These are phyloP conservation scores for Murina feae DNA, from an alignment of 2,113 vertebrate genomes.

Conservation along the genomic window DNA sequence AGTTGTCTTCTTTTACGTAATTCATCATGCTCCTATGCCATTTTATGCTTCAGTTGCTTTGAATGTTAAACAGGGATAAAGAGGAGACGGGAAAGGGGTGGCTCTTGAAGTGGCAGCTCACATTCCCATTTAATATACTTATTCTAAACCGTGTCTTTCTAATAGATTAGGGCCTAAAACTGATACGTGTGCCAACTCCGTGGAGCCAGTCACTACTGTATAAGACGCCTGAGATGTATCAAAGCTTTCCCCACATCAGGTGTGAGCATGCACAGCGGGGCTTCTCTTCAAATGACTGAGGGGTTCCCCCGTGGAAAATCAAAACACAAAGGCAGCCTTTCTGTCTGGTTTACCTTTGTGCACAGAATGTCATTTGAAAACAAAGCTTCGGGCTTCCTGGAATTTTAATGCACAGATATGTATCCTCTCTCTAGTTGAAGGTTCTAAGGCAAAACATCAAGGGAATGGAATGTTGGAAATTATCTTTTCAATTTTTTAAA, in stretches of 20 bases:
- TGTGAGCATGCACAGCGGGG: not conserved
- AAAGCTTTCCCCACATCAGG: not conserved
- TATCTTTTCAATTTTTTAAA: not conserved
- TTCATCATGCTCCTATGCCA: conserved; percentile 61
- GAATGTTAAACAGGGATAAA: conserved; percentile 43
- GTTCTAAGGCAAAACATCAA: not conserved
- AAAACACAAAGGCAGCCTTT: conserved; percentile 24
- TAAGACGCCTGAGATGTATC: not conserved
- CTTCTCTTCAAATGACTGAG: not conserved
- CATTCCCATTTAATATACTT: conserved; percentile 56
- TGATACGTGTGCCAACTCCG: conserved; percentile 21
- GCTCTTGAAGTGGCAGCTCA: conserved; percentile 34
- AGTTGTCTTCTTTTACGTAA: conserved; percentile 68
- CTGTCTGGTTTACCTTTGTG: conserved; percentile 29
- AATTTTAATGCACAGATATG: not conserved
- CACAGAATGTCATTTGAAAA: conserved; percentile 52
- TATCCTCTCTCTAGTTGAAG: conserved; percentile 28
- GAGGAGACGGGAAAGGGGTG: not conserved
- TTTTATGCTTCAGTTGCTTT: conserved; percentile 64
- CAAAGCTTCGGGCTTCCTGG: not conserved
- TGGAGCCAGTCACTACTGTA: not conserved
- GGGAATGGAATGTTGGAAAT: conserved; percentile 4
- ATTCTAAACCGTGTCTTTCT: not conserved
- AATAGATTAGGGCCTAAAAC: conserved; percentile 28
- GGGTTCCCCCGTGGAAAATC: conserved; percentile 53